Conservation (phyloP, 1,140 invertebrate species). For the Polyergus mexicanus region DNA sequence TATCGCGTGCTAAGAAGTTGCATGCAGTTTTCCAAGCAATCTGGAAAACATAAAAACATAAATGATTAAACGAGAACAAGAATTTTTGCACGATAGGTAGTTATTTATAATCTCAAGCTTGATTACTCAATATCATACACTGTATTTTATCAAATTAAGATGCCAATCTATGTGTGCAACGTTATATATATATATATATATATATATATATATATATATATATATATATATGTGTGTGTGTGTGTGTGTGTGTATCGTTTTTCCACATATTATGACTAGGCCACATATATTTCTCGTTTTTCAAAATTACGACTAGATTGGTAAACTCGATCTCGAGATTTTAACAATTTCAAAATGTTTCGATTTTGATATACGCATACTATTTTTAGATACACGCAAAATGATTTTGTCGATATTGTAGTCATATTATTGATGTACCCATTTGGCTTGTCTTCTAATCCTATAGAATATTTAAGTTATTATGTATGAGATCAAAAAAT, state of each 20-base stretch:
- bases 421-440: too few species aligned
- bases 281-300: not conserved
- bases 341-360: not conserved
- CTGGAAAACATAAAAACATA: not conserved
- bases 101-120: not conserved
- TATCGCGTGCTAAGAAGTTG: not conserved
- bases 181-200: not conserved
- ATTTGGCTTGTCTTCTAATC: too few species aligned
- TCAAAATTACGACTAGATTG: too few species aligned
- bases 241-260: not conserved
- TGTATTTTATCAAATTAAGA: conserved; percentile 9
- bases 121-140: not conserved
- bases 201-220: not conserved
- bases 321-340: too few species aligned
- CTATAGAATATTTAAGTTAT: too few species aligned
- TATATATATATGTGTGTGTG: not conserved
- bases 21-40: conserved; percentile 17
- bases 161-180: not conserved
- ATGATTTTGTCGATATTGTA: too few species aligned
- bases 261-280: not conserved
- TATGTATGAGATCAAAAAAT: too few species aligned
- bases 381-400: too few species aligned
- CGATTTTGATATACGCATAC: not conserved
- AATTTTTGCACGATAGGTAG: conserved; percentile 13
- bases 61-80: conserved; percentile 36